Conservation (phyloP, 1,140 invertebrate species). For the Diorhabda carinulata region DNA sequence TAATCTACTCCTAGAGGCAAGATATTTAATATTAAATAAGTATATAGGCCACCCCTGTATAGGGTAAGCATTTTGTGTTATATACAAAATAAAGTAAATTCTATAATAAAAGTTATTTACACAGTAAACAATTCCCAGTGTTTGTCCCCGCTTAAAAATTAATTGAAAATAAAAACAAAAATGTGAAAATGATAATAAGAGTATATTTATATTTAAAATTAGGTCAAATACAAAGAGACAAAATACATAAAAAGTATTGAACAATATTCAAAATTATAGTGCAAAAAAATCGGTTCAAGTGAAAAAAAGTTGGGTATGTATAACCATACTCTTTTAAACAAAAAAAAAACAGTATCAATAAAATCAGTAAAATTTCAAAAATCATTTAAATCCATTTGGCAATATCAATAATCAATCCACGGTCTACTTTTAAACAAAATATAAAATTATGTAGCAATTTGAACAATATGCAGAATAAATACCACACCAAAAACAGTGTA, state of each 20-base stretch:
- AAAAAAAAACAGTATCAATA: too few relatives aligned
- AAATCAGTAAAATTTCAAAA: too few relatives aligned
- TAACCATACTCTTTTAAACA: conserved; percentile 36
- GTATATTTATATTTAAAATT: conserved; percentile 46
- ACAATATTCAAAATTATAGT: conserved; percentile 36
- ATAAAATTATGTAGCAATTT: too few relatives aligned
- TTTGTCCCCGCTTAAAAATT: conserved; percentile 19
- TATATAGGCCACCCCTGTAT: not conserved
- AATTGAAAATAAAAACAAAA: conserved; percentile 31
- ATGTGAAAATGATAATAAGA: conserved; percentile 40
- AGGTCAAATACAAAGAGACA: conserved; percentile 46
- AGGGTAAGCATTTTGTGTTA: conserved; percentile 9
- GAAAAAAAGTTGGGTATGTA: conserved; percentile 38
- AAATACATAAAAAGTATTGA: conserved; percentile 40
- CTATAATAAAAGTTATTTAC: conserved; percentile 24
- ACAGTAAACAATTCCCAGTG: conserved; percentile 18
- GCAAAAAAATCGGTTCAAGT: conserved; percentile 32
- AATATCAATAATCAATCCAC: too few relatives aligned
- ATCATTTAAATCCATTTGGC: too few relatives aligned
- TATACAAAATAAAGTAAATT: conserved; percentile 13
- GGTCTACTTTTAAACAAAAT: too few relatives aligned
- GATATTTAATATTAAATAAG: conserved; percentile 15
- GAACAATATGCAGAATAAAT: too few relatives aligned
- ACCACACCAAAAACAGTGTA: too few relatives aligned
- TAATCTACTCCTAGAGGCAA: conserved; percentile 40